Percentiles rank a stretch among this genome's conserved stretches.
Conservation (phyloP, 2,797 vertebrate genomes). For the Micrastur ruficollis region DNA sequence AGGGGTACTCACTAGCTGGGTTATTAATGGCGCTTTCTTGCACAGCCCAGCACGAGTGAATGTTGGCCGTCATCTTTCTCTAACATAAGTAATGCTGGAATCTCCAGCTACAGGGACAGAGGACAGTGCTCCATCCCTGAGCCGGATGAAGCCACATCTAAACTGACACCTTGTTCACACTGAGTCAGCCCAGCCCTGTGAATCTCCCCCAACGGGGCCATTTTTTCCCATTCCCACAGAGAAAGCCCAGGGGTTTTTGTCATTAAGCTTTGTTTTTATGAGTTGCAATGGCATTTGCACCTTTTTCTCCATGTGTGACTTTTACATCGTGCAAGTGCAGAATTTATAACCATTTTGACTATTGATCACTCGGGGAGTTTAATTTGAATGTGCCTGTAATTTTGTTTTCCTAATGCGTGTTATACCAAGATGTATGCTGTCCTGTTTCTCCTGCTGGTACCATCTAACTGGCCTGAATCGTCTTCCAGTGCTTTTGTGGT, state of each 20-base stretch:
- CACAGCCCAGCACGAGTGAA: background rate
- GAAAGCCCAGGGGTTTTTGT: background rate
- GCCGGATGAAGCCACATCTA: background rate
- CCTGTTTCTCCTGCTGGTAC: background rate
- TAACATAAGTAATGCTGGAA: background rate
- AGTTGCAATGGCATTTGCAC: background rate
- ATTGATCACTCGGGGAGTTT: background rate
- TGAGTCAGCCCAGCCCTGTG: background rate
- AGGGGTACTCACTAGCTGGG: background rate
- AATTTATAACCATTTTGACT: background rate
- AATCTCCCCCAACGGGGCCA: background rate
- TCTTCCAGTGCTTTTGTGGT: background rate
- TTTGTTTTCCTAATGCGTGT: background rate
- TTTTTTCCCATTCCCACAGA: background rate
- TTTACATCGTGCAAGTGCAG: background rate
- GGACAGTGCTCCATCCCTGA: background rate
- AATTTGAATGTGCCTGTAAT: background rate
- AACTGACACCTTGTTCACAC: background rate
- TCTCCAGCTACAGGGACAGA: background rate
- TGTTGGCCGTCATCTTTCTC: background rate
- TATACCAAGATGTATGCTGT: background rate
- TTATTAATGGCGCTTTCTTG: background rate
- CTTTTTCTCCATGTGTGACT: background rate
- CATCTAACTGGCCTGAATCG: background rate
- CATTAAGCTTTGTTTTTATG: background rate